These are phyloP conservation scores for Drosophila persimilis DNA, from an alignment of 1,140 invertebrate species.

Conservation along the genomic window DNA sequence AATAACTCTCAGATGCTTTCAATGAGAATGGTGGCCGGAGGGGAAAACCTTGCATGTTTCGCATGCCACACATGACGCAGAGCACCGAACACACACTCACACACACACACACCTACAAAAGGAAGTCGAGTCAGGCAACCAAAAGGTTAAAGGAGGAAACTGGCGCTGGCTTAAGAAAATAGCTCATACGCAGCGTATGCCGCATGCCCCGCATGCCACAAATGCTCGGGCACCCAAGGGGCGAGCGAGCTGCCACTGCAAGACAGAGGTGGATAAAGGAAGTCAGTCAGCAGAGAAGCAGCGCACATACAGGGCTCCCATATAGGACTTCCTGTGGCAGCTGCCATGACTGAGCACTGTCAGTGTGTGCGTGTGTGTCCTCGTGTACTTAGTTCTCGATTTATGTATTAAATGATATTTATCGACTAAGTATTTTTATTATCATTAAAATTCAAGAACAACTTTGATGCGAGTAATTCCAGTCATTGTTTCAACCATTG, in stretches of 20 bases:
- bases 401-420: constrained; percentile 30
- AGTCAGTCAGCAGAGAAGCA: constrained; percentile 2
- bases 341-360: constrained; percentile 40
- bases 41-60: constrained; percentile 17
- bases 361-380: constrained; percentile 19
- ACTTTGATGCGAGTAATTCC: neutral
- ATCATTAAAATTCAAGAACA: neutral
- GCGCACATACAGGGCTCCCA: constrained; percentile 19
- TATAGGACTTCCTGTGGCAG: constrained; percentile 32
- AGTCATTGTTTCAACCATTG: neutral
- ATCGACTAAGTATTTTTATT: constrained; percentile 3
- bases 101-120: constrained; percentile 24
- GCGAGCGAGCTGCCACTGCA: constrained; percentile 2
- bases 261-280: neutral
- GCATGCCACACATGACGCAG: constrained; percentile 36
- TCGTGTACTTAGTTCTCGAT: constrained; percentile 18
- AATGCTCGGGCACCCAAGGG: constrained; percentile 48
- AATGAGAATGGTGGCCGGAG: constrained; percentile 35
- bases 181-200: constrained; percentile 73
- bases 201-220: constrained; percentile 70
- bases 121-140: constrained; percentile 18
- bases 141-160: constrained; percentile 44
- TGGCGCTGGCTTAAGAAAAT: constrained; percentile 62
- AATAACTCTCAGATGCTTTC: constrained; percentile 76
- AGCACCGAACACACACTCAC: constrained; percentile 28